A percentile compares a stretch with the other conserved stretches of the same genome.
Conservation (phyloP, 2,113 vertebrate species). For the Dipodomys merriami region DNA sequence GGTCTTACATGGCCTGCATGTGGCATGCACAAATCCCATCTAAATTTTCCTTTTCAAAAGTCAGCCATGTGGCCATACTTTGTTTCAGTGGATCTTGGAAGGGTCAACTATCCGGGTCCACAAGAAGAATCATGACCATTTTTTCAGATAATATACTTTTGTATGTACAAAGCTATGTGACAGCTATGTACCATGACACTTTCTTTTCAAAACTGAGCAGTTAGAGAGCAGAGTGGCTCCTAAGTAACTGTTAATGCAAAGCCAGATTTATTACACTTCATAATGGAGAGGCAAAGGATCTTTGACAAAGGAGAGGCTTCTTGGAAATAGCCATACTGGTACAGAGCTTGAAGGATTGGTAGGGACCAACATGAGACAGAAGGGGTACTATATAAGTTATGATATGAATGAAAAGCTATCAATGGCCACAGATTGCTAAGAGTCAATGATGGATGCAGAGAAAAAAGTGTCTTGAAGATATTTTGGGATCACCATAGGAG, state of each 20-base stretch:
- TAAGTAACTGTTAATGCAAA: not conserved
- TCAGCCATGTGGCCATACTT: not conserved
- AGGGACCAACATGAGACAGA: not conserved
- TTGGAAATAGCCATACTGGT: not conserved
- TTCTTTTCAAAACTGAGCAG: not conserved
- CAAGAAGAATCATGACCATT: not conserved
- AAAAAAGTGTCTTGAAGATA: conserved; percentile 9
- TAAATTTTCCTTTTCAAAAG: not conserved
- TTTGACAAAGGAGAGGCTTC: not conserved
- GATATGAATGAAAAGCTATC: not conserved
- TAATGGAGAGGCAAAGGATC: not conserved
- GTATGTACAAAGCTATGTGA: not conserved
- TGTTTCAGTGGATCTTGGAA: not conserved
- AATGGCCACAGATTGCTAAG: not conserved
- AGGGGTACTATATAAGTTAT: not conserved
- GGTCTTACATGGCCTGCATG: not conserved
- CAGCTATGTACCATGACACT: not conserved
- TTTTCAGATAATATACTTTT: conserved; percentile 28
- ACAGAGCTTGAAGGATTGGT: not conserved
- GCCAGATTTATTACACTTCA: not conserved
- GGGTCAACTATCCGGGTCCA: not conserved
- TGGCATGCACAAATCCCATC: not conserved
- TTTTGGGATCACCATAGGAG: not conserved
- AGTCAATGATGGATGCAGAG: not conserved
- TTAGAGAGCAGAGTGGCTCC: not conserved